Base-by-base conservation (phyloP, 2,797 vertebrate species). In the Limnodromus scolopaceus region DNA sequence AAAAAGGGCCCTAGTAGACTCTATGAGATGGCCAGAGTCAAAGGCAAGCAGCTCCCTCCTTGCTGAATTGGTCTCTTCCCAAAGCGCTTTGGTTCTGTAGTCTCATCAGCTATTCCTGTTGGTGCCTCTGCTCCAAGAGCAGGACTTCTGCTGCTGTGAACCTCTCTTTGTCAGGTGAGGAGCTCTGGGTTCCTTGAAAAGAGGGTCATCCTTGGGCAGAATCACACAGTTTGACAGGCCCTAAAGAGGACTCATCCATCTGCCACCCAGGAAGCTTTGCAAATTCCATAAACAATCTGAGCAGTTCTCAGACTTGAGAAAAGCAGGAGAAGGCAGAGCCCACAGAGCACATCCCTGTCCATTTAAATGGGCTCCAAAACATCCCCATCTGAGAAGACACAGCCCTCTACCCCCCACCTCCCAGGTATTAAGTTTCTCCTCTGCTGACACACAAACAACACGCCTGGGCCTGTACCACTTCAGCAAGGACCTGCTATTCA, bases 121-220 rank as follows among this genome's bases (percentile, higher is more conserved):
- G 16, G 18, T 15, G 6, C n/a, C 39, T 27, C 27, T n/a, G 27
- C 25, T 69, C 46, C 57, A 15, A 46, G 36, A 45, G 53, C 39
- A 43, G 8, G 24, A 36, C 36, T 89, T 39, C 28, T 64, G 43
- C 38, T 61, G 83, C 32, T 27, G 3, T 2, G 15, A 53, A 28
- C 30, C 23, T 49, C 48, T 55, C 60, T 23, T 41, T 22, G 23
- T 23, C 55, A 53, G 58, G 24, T 8, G 43, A 48, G 18, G 49
- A 77, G 57, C 46, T 75, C 75, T 18, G 75, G 32, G 38, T 6
- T 83, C 49, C 74, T 89, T 89, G 92, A 79, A 53, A 74, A 64
- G 36, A 81, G 61, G 75, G 34, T 75, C 84, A 48, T 17, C 28
- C 78, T 65, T 24, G 58, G 25, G 43, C 49, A 43, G 45, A 45